phyloP scores from a whole-genome alignment of 2,113 vertebrate species.

The Prionailurus bengalensis region DNA sequence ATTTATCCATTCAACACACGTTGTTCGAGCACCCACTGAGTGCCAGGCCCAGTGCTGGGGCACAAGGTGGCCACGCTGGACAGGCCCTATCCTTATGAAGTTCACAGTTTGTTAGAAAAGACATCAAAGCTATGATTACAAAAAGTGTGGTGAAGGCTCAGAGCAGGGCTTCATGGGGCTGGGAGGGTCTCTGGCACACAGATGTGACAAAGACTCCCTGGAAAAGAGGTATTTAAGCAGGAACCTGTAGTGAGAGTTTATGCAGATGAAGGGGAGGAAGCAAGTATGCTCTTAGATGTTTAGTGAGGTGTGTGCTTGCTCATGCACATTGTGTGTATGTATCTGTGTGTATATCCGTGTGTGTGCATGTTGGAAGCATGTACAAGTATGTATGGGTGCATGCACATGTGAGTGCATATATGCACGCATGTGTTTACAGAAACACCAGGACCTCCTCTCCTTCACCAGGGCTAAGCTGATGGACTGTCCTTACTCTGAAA shows the following conservation, averaged over 20 bases:
- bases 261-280: neutral
- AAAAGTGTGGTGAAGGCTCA: neutral
- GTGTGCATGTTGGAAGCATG: neutral
- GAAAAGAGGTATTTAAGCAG: neutral
- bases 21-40: neutral
- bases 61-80: neutral
- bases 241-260: neutral
- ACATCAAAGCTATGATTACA: neutral
- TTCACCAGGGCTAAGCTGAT: neutral
- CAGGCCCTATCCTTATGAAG: neutral
- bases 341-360: neutral
- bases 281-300: neutral
- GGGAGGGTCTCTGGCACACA: neutral
- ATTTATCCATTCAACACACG: neutral
- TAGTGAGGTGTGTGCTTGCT: neutral
- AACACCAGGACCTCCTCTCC: neutral
- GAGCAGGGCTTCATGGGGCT: neutral
- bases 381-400: neutral
- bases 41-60: neutral
- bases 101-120: constrained; percentile 8
- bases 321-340: too few relatives aligned
- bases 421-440: neutral
- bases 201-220: neutral
- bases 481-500: neutral
- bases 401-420: neutral